phyloP scores from a whole-genome alignment of 2,113 vertebrate species.

The Poecile atricapillus region DNA sequence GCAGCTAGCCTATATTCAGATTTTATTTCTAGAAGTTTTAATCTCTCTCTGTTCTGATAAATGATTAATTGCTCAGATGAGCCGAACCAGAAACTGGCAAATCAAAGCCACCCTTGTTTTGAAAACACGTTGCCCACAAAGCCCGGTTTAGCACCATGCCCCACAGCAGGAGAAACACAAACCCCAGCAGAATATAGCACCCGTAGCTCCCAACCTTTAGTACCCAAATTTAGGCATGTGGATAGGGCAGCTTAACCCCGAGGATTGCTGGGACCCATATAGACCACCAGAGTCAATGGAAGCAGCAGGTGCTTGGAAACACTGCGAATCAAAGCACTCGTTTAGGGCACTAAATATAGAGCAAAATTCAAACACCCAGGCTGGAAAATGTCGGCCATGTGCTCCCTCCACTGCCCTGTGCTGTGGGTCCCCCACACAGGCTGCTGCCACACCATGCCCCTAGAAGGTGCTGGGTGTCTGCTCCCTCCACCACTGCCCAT shows the following conservation, averaged over 20 bases:
- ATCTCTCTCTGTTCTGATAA: background rate
- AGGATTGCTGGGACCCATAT: slow-evolving; percentile 37
- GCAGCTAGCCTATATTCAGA: background rate
- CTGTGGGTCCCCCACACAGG: background rate
- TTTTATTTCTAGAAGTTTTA: background rate
- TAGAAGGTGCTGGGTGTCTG: background rate
- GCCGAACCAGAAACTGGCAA: background rate
- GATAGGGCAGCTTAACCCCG: slow-evolving; percentile 36
- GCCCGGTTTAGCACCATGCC: background rate
- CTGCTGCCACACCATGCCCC: background rate
- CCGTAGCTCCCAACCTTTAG: slow-evolving; percentile 7
- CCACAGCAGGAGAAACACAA: slow-evolving; percentile 34
- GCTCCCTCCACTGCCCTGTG: background rate
- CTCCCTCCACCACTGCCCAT: background rate
- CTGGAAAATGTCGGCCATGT: slow-evolving; percentile 44
- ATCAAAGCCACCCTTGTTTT: slow-evolving; percentile 28
- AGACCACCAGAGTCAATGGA: slow-evolving; percentile 48
- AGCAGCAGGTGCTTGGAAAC: slow-evolving; percentile 62
- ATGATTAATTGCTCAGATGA: background rate
- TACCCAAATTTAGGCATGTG: slow-evolving; percentile 63
- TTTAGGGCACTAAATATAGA: slow-evolving; percentile 53
- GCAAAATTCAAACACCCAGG: slow-evolving; percentile 43
- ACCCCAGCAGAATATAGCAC: slow-evolving; percentile 52
- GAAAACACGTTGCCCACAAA: slow-evolving; percentile 19
- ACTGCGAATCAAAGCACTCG: slow-evolving; percentile 40